Percentiles rank a stretch among this genome's conserved stretches.
These are phyloP conservation scores for Sciurus niger DNA, from an alignment of 2,113 vertebrate species.

Conservation along the genomic window DNA sequence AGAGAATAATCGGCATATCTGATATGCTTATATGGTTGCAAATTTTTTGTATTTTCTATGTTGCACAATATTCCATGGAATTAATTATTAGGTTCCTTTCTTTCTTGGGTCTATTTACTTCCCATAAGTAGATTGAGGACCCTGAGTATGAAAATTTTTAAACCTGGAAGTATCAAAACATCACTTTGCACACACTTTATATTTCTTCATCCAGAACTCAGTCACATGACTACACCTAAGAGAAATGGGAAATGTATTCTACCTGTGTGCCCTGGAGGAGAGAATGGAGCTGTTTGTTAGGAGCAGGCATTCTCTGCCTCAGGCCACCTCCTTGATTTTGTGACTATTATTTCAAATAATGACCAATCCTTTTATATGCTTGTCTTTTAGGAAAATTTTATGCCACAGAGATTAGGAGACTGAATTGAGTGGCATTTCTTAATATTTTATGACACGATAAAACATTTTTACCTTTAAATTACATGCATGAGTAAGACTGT, in stretches of 20 bases:
- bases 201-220: slow-evolving; percentile 24
- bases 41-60: slow-evolving; percentile 43
- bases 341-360: slow-evolving; percentile 53
- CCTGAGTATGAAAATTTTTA: not conserved
- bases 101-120: slow-evolving; percentile 10
- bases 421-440: slow-evolving; percentile 39
- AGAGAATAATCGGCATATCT: not conserved
- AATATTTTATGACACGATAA: slow-evolving; percentile 19
- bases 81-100: not conserved
- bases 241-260: slow-evolving; percentile 28
- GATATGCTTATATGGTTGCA: not conserved
- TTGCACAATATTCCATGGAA: not conserved
- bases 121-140: not conserved
- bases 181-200: not conserved
- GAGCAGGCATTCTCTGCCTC: not conserved
- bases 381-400: slow-evolving; percentile 47
- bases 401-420: not conserved
- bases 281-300: not conserved
- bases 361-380: not conserved
- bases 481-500: not conserved
- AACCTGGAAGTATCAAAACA: not conserved
- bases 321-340: slow-evolving; percentile 52
- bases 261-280: not conserved
- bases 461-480: not conserved
- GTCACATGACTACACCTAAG: not conserved